phyloP scores from a whole-genome alignment of 2,888 invertebrate genomes.

The Zaprionus bogoriensis region DNA sequence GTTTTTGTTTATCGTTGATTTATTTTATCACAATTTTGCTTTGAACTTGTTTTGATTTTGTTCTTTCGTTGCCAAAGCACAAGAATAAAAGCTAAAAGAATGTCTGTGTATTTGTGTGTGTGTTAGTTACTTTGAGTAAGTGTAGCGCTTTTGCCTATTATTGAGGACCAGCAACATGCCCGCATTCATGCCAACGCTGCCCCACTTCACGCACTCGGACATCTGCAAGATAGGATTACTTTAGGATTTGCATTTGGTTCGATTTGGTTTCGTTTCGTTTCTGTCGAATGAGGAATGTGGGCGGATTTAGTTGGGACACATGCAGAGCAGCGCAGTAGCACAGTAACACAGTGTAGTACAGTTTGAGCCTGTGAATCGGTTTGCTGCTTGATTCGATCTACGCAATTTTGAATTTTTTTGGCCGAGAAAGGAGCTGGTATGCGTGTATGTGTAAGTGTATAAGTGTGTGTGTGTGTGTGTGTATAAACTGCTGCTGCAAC shows the following conservation, averaged over 20 bases:
- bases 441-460: conserved; percentile 10
- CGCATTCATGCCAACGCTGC: conserved; percentile 88
- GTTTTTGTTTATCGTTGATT: conserved; percentile 27
- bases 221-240: conserved; percentile 85
- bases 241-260: conserved; percentile 57
- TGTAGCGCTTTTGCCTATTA: conserved; percentile 76
- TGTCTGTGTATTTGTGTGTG: conserved; percentile 10
- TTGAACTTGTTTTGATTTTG: conserved; percentile 31
- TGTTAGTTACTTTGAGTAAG: conserved; percentile 62
- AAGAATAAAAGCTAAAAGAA: conserved; percentile 24
- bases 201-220: conserved; percentile 89
- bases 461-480: conserved; percentile 18
- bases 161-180: conserved; percentile 87
- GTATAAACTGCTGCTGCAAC: conserved; percentile 57
- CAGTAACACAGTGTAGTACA: no score
- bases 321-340: no score
- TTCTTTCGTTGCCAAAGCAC: conserved; percentile 14
- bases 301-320: neutral
- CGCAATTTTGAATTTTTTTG: neutral
- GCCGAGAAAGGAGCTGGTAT: neutral
- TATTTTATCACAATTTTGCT: conserved; percentile 57
- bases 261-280: no score
- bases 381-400: neutral
- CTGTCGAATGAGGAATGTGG: neutral
- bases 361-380: no score